Conservation (phyloP, 2,797 vertebrate species). For the Semaprochilodus insignis region DNA sequence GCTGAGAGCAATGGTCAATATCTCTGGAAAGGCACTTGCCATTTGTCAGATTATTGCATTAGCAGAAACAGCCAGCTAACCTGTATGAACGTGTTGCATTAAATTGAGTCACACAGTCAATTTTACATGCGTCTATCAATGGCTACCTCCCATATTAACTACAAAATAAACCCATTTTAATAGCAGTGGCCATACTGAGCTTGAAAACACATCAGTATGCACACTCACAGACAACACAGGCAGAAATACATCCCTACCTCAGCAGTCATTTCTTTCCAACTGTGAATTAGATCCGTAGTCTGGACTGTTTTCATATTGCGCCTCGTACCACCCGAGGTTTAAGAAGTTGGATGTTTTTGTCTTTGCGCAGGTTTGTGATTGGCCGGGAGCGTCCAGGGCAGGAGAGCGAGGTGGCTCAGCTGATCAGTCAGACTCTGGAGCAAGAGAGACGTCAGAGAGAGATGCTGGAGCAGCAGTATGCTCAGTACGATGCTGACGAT, state of each 20-base stretch:
- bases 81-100: constrained; percentile 23
- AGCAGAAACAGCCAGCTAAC: constrained; percentile 49
- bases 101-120: not conserved
- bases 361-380: constrained; percentile 88
- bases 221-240: not conserved
- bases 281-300: not conserved
- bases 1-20: constrained; percentile 36
- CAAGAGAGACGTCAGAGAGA: constrained; percentile 95
- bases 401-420: constrained; percentile 95
- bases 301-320: not conserved
- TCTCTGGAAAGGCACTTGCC: constrained; percentile 5
- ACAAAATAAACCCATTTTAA: constrained; percentile 19
- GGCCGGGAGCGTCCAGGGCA: constrained; percentile 97
- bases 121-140: not conserved
- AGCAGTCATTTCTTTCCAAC: constrained; percentile 18
- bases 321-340: not conserved
- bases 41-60: constrained; percentile 59
- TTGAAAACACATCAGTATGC: not conserved
- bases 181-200: constrained; percentile 1
- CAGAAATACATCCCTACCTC: not conserved
- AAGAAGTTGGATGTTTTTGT: not conserved
- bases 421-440: constrained; percentile 98
- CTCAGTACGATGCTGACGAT: constrained; percentile 95
- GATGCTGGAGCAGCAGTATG: constrained; percentile 94
- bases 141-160: constrained; percentile 5